Conservation (phyloP, 1,140 invertebrate species). For the Leguminivora glycinivorella region DNA sequence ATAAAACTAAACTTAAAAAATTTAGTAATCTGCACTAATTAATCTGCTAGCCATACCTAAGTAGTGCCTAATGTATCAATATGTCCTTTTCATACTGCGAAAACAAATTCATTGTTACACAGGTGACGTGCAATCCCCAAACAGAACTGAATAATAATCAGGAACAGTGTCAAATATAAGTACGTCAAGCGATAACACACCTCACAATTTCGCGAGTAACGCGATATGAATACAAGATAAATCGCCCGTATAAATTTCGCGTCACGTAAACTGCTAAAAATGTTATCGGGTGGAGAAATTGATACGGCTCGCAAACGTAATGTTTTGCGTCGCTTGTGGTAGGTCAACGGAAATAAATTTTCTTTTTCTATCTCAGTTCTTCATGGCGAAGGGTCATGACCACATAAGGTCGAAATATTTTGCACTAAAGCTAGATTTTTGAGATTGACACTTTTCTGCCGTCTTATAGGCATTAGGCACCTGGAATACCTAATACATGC, state of each 20-base stretch:
- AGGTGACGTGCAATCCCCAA: background rate
- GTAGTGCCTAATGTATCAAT: too few species aligned
- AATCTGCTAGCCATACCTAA: too few species aligned
- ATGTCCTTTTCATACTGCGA: background rate
- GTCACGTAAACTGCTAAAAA: constrained; percentile 74
- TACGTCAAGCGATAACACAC: constrained; percentile 61
- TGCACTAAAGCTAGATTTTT: too few species aligned
- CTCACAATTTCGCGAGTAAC: constrained; percentile 66
- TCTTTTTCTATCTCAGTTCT: too few species aligned
- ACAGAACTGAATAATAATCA: constrained; percentile 21
- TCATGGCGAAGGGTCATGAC: too few species aligned
- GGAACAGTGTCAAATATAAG: constrained; percentile 16
- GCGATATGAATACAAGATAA: constrained; percentile 74
- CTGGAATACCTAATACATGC: too few species aligned
- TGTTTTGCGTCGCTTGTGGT: constrained; percentile 53
- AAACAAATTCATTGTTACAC: background rate
- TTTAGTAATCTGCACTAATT: too few species aligned
- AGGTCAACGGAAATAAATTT: constrained; percentile 44
- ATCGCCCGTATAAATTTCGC: constrained; percentile 71
- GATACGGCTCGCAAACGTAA: constrained; percentile 62
- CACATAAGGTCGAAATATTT: too few species aligned
- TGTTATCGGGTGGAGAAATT: constrained; percentile 69
- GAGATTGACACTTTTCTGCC: too few species aligned
- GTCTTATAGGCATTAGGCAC: too few species aligned
- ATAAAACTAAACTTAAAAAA: too few species aligned